Evolutionary conservation across 2,113 vertebrate species (phyloP).

Genomic region (Amazona guildingii): DNA sequence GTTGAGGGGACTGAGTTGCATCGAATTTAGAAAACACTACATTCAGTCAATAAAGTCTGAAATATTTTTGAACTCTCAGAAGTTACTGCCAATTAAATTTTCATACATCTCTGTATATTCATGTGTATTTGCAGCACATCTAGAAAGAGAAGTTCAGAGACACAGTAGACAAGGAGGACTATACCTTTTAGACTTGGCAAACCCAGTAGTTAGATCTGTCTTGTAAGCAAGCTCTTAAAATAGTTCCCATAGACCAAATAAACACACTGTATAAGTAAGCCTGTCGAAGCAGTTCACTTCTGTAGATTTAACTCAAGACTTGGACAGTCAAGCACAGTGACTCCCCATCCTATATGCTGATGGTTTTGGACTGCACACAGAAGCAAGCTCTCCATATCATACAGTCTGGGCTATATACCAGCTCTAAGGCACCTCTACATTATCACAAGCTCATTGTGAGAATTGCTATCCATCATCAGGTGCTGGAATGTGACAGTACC

Average conservation of each 20-base stretch:
- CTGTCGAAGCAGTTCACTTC: not conserved
- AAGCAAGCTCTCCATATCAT: not conserved
- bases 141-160: not conserved
- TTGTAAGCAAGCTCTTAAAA: not conserved
- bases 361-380: not conserved
- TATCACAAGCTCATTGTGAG: not conserved
- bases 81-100: not conserved
- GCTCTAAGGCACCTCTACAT: not conserved
- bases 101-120: not conserved
- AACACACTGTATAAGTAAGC: not conserved
- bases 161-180: not conserved
- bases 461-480: not conserved
- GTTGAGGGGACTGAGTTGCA: not conserved
- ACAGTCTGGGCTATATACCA: not conserved
- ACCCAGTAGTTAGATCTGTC: not conserved
- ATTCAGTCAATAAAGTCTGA: not conserved
- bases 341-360: rapidly evolving
- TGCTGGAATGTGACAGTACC: not conserved
- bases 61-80: not conserved
- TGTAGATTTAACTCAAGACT: not conserved
- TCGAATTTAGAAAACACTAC: not conserved
- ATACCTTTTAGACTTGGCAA: not conserved
- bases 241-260: not conserved
- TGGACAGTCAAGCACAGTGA: rapidly evolving
- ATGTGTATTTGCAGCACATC: not conserved